Base-by-base conservation (phyloP, 2,797 vertebrate genomes). In the Pristis pectinata region DNA sequence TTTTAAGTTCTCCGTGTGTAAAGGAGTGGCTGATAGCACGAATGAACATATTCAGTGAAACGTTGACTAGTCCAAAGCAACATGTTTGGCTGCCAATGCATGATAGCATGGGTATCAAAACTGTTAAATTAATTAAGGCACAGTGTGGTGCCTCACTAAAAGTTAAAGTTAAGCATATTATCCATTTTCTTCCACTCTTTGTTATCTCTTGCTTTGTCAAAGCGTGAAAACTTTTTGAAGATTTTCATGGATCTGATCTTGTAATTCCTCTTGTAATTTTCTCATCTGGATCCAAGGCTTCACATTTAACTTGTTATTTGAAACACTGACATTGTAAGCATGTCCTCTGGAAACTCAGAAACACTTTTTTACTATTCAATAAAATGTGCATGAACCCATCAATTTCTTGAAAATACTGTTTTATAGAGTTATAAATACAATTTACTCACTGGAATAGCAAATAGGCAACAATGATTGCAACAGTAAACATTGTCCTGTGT, bases 321-420 rank as follows among this genome's bases (percentile, higher is more conserved):
- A 97, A 97, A 96, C 97, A 97, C 96, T 96, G 96, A 98, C 97
- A 97, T 97, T 97, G 97, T 97, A 97, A 96, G 97, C 97, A 98
- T 98, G 97, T 97, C 97, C 97, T 97, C 97, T 97, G 97, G 97
- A 97, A 98, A 96, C 92, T 94, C 70, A n/a, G 95, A 97, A 97
- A 96, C 97, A 97, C 97, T 98, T 98, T 98, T 98, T 98, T 98
- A 98, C 98, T 98, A 97, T 98, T 98, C 97, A 98, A 98, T 98
- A 98, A 98, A 98, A 98, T 98, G 97, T 98, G 97, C 97, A 98
- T 98, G 97, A 97, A 97, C 92, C 70, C 92, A 94, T 53, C n/a
- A 74, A 53, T 94, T 94, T 74, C 70, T 94, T 94, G 92, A 74
- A 94, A 13, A 94, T 74, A 49, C 70, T 74, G 70, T 53, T 94